Evolutionary conservation across 2,888 invertebrate genomes (phyloP).

Genomic region (Steromphala cineraria): DNA sequence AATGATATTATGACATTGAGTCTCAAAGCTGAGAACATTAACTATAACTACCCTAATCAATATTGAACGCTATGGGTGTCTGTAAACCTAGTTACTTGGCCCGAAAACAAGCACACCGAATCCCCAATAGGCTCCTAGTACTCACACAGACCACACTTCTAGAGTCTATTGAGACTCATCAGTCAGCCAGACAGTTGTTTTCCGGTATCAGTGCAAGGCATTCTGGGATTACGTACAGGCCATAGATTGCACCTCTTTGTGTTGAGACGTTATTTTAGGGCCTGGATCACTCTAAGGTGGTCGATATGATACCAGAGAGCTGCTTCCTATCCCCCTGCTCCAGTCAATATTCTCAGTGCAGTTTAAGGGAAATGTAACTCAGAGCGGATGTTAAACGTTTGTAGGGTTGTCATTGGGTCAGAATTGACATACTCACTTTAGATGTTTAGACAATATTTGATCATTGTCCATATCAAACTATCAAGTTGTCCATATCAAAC

Average conservation of each 20-base stretch:
- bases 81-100: too few relatives aligned
- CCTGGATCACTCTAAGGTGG: not conserved
- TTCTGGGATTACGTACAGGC: not conserved
- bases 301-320: not conserved
- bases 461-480: too few relatives aligned
- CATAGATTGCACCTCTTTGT: not conserved
- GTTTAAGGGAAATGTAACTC: not conserved
- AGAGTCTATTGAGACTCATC: not conserved
- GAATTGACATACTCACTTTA: not conserved
- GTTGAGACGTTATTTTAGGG: not conserved
- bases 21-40: too few relatives aligned
- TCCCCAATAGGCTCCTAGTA: too few relatives aligned
- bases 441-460: too few relatives aligned
- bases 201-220: not conserved
- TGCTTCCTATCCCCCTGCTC: not conserved
- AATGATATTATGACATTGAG: too few relatives aligned
- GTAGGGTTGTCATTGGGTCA: not conserved
- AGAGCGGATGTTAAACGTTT: not conserved
- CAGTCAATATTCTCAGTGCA: not conserved
- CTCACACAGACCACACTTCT: not conserved
- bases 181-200: not conserved
- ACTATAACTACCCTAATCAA: too few relatives aligned
- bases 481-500: too few relatives aligned
- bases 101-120: too few relatives aligned
- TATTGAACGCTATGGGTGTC: too few relatives aligned